These are phyloP conservation scores for Orthonevra nobilis DNA, from an alignment of 2,888 invertebrate species.

Conservation along the genomic window DNA sequence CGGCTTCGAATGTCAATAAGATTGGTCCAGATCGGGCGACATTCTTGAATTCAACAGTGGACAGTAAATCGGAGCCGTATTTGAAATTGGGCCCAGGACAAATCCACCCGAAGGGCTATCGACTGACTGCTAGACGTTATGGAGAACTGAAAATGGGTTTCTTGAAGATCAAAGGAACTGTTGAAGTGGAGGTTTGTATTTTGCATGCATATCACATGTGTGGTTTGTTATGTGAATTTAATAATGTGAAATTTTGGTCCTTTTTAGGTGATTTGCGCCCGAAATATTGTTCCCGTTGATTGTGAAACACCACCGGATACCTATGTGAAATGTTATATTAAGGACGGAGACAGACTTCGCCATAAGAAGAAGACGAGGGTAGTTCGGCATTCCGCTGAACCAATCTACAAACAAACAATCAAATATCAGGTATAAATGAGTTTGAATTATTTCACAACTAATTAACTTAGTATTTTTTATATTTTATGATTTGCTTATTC, in stretches of 20 bases:
- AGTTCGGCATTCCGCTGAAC: constrained; percentile 89
- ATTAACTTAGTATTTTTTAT: no score
- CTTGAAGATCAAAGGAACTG: constrained; percentile 93
- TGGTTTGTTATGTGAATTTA: no score
- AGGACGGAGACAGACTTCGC: constrained; percentile 92
- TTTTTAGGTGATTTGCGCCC: constrained; percentile 86
- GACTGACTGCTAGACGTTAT: constrained; percentile 85
- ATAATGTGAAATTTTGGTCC: no score
- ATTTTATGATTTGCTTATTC: no score
- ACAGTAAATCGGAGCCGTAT: constrained; percentile 71
- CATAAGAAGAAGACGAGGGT: constrained; percentile 96
- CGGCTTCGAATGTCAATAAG: constrained; percentile 77
- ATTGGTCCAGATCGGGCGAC: constrained; percentile 43
- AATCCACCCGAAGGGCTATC: constrained; percentile 88
- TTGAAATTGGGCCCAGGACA: constrained; percentile 88
- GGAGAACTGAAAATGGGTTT: constrained; percentile 94
- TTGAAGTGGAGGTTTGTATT: constrained; percentile 90
- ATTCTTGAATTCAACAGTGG: constrained; percentile 48
- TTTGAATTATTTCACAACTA: no score
- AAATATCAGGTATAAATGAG: constrained; percentile 91
- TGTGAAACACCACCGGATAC: constrained; percentile 90
- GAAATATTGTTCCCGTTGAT: constrained; percentile 85
- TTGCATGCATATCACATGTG: no score
- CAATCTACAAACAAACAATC: constrained; percentile 92
- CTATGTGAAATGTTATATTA: constrained; percentile 95